Evolutionary conservation across 1,140 invertebrate genomes (phyloP).

Genomic region (Microplitis demolitor): DNA sequence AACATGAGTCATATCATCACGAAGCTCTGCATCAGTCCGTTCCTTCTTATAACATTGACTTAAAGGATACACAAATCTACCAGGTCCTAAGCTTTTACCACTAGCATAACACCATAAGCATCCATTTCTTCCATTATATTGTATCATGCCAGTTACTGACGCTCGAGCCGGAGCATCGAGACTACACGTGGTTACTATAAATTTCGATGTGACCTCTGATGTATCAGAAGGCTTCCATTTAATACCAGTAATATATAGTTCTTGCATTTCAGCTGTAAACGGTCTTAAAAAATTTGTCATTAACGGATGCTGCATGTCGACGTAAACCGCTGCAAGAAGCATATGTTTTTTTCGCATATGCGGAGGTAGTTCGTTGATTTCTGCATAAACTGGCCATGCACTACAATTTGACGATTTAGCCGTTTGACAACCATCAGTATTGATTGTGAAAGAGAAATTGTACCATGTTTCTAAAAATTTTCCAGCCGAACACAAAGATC

Average conservation of each 20-base stretch:
- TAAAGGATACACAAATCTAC: not conserved
- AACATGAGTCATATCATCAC: not conserved
- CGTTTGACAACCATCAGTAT: no score
- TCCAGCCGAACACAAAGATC: no score
- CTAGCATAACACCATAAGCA: not conserved
- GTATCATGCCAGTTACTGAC: not conserved
- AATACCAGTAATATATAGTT: not conserved
- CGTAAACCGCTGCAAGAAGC: no score
- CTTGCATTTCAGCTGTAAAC: not conserved
- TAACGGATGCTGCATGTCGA: no score
- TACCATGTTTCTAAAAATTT: no score
- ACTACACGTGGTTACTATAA: not conserved
- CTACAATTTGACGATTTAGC: no score
- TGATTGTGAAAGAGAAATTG: no score
- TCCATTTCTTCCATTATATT: not conserved
- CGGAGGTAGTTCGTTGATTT: no score
- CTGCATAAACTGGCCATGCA: no score
- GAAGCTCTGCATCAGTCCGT: not conserved
- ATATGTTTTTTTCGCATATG: no score
- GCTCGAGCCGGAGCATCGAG: conserved; percentile 9
- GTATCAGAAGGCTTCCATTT: not conserved
- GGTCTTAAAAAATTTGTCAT: not conserved
- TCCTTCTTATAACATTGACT: not conserved
- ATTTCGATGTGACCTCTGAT: not conserved
- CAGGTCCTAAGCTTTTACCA: not conserved